Conservation (phyloP, 1,140 invertebrate genomes). For the Panagrolaimus sp. region DNA sequence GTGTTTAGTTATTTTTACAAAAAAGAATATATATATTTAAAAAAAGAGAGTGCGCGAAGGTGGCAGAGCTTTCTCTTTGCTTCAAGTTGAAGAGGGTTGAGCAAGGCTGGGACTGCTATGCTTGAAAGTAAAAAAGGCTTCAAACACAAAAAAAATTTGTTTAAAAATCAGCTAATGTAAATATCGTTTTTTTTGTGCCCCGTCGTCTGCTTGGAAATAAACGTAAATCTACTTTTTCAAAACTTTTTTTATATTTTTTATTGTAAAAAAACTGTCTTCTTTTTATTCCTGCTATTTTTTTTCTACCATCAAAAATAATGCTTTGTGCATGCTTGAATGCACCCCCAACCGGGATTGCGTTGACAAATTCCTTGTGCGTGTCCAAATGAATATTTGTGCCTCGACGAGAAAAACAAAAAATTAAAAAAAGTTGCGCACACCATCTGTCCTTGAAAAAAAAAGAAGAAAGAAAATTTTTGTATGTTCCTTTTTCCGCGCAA, state of each 20-base stretch:
- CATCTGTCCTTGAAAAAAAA: constrained; percentile 10
- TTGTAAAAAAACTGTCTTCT: background rate
- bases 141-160: too few species aligned
- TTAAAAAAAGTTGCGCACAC: background rate
- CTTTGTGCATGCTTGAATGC: constrained; percentile 17
- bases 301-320: background rate
- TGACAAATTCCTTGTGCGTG: background rate
- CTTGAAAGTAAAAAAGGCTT: too few species aligned
- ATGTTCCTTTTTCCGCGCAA: background rate
- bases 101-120: too few species aligned
- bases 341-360: background rate
- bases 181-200: background rate
- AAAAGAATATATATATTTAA: too few species aligned
- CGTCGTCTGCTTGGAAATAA: background rate
- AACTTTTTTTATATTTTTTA: background rate
- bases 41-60: too few species aligned
- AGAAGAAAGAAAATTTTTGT: background rate
- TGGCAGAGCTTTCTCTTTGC: too few species aligned
- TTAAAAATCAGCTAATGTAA: constrained; percentile 11
- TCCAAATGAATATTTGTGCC: background rate
- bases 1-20: too few species aligned
- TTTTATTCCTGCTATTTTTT: background rate
- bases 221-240: background rate
- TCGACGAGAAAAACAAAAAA: too few species aligned
- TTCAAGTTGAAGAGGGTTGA: too few species aligned